Base-by-base conservation (phyloP, 2,888 invertebrate genomes). In the Ophioninae sp. region DNA sequence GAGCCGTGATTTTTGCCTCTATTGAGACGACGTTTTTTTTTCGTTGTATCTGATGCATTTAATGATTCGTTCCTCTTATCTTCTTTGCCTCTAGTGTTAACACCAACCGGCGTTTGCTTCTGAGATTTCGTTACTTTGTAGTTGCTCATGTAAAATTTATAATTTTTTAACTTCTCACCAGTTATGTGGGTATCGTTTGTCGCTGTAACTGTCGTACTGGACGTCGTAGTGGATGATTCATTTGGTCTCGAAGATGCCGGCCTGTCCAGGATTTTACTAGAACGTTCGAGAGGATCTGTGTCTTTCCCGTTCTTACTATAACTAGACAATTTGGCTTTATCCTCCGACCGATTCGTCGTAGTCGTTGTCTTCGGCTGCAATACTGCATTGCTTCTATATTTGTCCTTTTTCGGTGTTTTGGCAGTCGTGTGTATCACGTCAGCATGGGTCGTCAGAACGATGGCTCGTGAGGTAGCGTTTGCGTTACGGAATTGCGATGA, bases 61-160 rank as follows among this genome's bases (percentile, higher is more conserved):
- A 20, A 10, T 0, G 63, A 37, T 71, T 56, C 64, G 13, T 59
- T 69, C 8, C 59, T 17, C n/a, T 7, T 5, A 2, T 17, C 73
- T 58, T 30, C n/a, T 23, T 9, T n/a, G 10, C 65, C 7, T 64
- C 39, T 72, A 20, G 51, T 58, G 8, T 10, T 64, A 23, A 59
- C 64, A 6, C n/a, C 61, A 17, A 13, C 17, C 10, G 23, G 13
- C 63, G 68, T 67, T 30, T 6, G 13, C 1, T 44, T 37, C 13
- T 41, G 10, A 41, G 68, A 69, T 64, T 39, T 73, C n/a, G 68
- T 74, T 7, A 58, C 37, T 17, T 73, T 73, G 8, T 73, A 73
- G 6, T 68, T 73, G 0, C 67, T 20, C 39, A 61, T 22, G 69
- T 77, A 77, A 56, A 6, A 10, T 37, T 39, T 7, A 73, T 58